Evolutionary conservation across 92 coral and sea anemone genomes (phyloP).

Genomic region (Paramuricea clavata): DNA sequence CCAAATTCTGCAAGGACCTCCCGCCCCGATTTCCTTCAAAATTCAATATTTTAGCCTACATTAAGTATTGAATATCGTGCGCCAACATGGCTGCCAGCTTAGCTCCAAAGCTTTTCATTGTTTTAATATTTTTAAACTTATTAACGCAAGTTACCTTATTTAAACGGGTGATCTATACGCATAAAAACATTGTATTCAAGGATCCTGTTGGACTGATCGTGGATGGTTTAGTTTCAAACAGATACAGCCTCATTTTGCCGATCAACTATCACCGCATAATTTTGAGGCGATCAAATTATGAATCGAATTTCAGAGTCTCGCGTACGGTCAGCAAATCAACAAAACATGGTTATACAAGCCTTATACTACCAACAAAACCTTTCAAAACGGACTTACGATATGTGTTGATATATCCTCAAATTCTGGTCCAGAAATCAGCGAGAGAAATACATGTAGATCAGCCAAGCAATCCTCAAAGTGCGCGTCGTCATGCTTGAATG

Average conservation of each 20-base stretch:
- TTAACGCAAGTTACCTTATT: slow-evolving; percentile 29
- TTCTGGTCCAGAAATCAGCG: neutral
- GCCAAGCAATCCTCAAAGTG: slow-evolving; percentile 6
- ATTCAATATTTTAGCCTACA: no score
- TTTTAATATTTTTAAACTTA: slow-evolving; percentile 33
- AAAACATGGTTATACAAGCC: slow-evolving; percentile 23
- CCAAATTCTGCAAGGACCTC: no score
- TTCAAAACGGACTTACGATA: neutral
- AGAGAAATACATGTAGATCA: slow-evolving; percentile 14
- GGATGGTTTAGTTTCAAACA: slow-evolving; percentile 14
- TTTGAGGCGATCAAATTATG: slow-evolving; percentile 2
- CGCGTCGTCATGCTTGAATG: slow-evolving; percentile 19
- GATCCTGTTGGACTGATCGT: slow-evolving; percentile 14
- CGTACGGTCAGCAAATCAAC: slow-evolving; percentile 2
- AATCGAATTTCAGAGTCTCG: slow-evolving; percentile 9
- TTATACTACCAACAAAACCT: slow-evolving; percentile 9
- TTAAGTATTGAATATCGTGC: neutral
- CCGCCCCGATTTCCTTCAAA: no score
- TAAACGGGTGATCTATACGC: slow-evolving; percentile 11
- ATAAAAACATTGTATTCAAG: slow-evolving; percentile 1
- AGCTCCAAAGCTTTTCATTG: slow-evolving; percentile 10
- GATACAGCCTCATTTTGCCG: slow-evolving; percentile 15
- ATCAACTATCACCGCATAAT: slow-evolving; percentile 12
- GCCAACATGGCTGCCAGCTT: slow-evolving; percentile 21
- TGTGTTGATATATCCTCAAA: no score